phyloP scores from a whole-genome alignment of 92 coral and sea anemone genomes.

The Zoanthus sociatus region DNA sequence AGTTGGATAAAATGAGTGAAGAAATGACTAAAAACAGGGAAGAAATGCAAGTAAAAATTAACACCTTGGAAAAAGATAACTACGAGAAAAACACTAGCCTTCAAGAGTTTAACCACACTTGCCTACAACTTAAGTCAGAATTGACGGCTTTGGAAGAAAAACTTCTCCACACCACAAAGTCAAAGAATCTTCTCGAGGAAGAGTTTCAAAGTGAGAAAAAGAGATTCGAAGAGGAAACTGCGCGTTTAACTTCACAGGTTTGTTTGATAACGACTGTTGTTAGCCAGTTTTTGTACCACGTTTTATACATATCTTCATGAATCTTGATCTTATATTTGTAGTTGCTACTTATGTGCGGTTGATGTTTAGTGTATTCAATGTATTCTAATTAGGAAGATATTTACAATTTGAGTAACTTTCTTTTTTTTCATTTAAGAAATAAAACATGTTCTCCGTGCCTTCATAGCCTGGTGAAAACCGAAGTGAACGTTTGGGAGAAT shows the following conservation, averaged over 20 bases:
- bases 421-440: no score
- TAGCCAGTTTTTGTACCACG: no score
- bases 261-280: background rate
- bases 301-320: no score
- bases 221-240: slow-evolving; percentile 18
- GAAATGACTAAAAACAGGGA: slow-evolving; percentile 45
- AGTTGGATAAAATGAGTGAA: slow-evolving; percentile 34
- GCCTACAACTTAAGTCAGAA: slow-evolving; percentile 53
- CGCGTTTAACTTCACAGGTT: slow-evolving; percentile 13
- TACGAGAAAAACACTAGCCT: slow-evolving; percentile 39
- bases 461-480: no score
- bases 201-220: slow-evolving; percentile 42
- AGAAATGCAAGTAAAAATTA: slow-evolving; percentile 16
- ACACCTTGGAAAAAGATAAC: slow-evolving; percentile 9
- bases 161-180: slow-evolving; percentile 57
- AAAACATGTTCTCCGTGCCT: no score
- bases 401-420: no score
- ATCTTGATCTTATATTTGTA: no score
- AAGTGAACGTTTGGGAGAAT: no score
- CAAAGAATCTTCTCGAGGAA: slow-evolving; percentile 56
- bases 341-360: no score
- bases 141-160: slow-evolving; percentile 59
- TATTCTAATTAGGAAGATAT: no score
- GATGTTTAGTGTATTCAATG: no score
- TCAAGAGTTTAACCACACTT: slow-evolving; percentile 61